Conservation (phyloP, 2,888 invertebrate genomes). For the Uloborus plumipes region DNA sequence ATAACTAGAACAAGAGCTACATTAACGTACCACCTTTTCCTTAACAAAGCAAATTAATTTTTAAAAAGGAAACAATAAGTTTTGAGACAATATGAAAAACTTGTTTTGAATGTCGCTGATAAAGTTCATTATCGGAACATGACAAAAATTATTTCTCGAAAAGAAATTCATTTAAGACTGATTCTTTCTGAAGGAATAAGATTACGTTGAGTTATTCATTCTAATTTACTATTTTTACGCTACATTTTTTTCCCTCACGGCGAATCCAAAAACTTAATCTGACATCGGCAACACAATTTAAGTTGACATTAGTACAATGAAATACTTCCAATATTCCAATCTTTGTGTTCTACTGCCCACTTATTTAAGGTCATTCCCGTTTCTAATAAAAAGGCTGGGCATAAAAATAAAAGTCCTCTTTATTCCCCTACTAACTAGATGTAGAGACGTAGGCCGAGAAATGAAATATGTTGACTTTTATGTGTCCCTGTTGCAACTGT, state of each 20-base stretch:
- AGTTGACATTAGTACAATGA: not conserved
- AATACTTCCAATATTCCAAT: constrained; percentile 5
- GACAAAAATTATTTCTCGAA: too few relatives aligned
- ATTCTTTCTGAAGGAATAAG: too few relatives aligned
- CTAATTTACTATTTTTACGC: too few relatives aligned
- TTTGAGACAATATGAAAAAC: too few relatives aligned
- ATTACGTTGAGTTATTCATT: too few relatives aligned
- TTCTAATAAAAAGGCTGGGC: constrained; percentile 1
- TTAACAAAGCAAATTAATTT: too few relatives aligned
- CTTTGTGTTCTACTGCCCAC: not conserved
- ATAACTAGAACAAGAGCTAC: too few relatives aligned
- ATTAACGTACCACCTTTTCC: too few relatives aligned
- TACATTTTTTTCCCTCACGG: not conserved
- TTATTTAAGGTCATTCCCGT: constrained; percentile 1
- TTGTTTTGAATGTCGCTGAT: too few relatives aligned
- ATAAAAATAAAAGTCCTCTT: not conserved
- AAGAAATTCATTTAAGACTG: too few relatives aligned
- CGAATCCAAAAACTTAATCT: not conserved
- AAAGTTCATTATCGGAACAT: too few relatives aligned
- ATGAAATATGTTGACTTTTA: constrained; percentile 5
- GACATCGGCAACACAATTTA: constrained; percentile 1
- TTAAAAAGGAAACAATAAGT: too few relatives aligned
- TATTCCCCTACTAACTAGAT: not conserved
- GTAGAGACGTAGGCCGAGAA: not conserved
- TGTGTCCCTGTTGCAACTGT: not conserved